Percentiles rank a stretch among this genome's conserved stretches.
Conservation (phyloP, 2,113 vertebrate genomes). For the Grantiella picta region DNA sequence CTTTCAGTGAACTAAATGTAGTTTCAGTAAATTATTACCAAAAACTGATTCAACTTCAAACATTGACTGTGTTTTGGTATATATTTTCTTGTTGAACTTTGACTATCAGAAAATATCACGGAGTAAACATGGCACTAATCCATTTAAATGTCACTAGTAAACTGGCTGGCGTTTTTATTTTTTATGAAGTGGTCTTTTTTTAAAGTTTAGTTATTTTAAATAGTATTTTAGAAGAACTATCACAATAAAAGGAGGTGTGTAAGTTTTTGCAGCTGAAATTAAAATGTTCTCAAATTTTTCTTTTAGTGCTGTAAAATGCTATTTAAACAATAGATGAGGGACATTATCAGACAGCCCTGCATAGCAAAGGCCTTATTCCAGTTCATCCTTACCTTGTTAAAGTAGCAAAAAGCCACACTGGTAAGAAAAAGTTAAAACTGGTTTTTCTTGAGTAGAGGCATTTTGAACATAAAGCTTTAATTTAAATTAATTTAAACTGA, state of each 20-base stretch:
- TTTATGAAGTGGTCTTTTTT: background rate
- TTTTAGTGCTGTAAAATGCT: background rate
- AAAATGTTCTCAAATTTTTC: background rate
- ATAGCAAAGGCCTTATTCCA: background rate
- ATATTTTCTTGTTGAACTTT: background rate
- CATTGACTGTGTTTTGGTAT: background rate
- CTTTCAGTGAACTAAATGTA: background rate
- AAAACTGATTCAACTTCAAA: background rate
- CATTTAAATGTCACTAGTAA: background rate
- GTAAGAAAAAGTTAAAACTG: background rate
- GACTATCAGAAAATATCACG: background rate
- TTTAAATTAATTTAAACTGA: background rate
- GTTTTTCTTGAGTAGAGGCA: background rate
- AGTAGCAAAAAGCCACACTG: background rate
- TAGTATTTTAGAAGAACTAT: background rate
- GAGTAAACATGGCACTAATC: background rate
- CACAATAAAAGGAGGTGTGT: background rate
- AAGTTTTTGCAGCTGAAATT: background rate
- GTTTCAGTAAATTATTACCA: slow-evolving; percentile 2
- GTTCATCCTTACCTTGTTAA: background rate
- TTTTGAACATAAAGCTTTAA: background rate
- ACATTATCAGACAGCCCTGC: background rate
- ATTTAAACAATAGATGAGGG: background rate
- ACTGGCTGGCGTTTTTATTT: background rate
- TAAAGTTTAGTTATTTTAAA: background rate